phyloP scores from a whole-genome alignment of 2,888 invertebrate species.

The Erebia palarica region DNA sequence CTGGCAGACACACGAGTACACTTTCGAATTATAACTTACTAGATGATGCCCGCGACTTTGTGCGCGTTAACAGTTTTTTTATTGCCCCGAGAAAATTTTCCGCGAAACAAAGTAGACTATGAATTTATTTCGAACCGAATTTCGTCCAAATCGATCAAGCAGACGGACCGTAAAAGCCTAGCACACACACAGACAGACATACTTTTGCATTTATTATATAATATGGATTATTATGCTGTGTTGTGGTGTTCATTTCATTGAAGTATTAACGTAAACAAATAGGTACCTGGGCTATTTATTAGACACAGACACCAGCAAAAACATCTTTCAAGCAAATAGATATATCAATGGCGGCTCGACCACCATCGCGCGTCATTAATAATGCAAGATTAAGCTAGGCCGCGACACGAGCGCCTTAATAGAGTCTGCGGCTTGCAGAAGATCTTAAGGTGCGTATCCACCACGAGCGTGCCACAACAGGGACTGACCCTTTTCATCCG shows the following conservation, averaged over 20 bases:
- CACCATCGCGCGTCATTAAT: constrained; percentile 71
- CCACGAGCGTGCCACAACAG: neutral
- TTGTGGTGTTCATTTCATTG: constrained; percentile 9
- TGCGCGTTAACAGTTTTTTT: no score
- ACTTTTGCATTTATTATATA: no score
- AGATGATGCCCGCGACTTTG: no score
- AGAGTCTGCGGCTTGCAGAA: constrained; percentile 69
- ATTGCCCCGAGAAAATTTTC: no score
- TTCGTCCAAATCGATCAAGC: no score
- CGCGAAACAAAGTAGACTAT: no score
- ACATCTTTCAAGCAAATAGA: constrained; percentile 47
- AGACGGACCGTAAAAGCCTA: no score
- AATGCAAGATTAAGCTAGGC: constrained; percentile 73
- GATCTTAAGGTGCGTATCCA: constrained; percentile 50
- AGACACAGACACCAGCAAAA: constrained; percentile 32
- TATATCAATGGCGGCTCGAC: constrained; percentile 59
- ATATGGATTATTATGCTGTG: neutral
- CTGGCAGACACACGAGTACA: no score
- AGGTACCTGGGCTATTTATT: constrained; percentile 4
- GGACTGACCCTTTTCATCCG: no score
- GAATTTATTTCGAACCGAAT: no score
- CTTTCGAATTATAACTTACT: no score
- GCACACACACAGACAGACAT: no score
- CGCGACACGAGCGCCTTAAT: constrained; percentile 59
- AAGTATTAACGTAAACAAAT: constrained; percentile 5